Base-by-base conservation (phyloP, 2,113 vertebrate species). In the Pelvicachromis taeniatus region DNA sequence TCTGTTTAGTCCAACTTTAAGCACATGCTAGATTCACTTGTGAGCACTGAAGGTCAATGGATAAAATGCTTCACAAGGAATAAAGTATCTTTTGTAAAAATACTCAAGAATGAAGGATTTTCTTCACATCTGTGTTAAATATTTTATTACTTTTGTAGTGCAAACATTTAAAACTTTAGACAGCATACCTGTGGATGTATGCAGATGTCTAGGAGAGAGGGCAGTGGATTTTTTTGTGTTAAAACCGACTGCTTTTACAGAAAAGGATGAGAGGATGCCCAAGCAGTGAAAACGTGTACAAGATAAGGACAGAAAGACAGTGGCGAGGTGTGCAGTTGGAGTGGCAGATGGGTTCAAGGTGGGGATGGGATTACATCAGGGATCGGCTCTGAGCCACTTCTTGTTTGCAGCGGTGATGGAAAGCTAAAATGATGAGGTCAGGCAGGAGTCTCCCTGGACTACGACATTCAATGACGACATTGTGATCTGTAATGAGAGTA, bases 371-470 rank as follows among this genome's bases (percentile, higher is more conserved):
- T 75, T 31, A 19, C 68, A 50, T 75, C 42, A 75, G 42, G 68
- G 68, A 50, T 75, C 2, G 14, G 42, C 68, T 75, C 42, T 73
- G 23, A 73, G 68, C 42, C 68, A 17, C 23, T 50, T 50, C 42
- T 75, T 75, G 68, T 50, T 75, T 73, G 16, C 42, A 31, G 42
- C 45, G 0, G 23, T 73, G 68, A 73, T 73, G 42, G 42, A 50
- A 48, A 73, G 42, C n/a, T n/a, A n/a, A n/a, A n/a, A n/a, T n/a
- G n/a, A 73, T 50, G 68, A 73, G 42, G 42, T 31, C 42, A 50
- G 68, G 42, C 68, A 73, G 68, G 42, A 73, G 68, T 73, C 68
- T 73, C 42, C 6, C 6, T 17, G 68, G 68, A 73, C 68, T 73
- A 31, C 50, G 68, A 73, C 31, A 42, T 73, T 50, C 40, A 45